phyloP scores from a whole-genome alignment of 2,113 vertebrate species.

The Chamaea fasciata region DNA sequence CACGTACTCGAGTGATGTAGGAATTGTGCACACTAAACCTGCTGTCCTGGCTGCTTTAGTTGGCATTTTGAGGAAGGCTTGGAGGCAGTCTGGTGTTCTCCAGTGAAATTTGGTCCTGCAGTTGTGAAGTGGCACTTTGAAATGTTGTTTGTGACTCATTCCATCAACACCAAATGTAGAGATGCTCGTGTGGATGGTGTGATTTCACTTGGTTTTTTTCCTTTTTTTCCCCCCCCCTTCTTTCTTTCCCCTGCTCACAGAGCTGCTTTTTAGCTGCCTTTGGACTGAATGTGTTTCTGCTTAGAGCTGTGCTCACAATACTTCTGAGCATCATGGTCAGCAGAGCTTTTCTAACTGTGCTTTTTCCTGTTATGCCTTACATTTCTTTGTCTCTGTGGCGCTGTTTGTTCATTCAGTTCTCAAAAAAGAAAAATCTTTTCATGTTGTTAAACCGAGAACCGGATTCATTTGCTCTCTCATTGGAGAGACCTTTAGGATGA shows the following conservation, averaged over 20 bases:
- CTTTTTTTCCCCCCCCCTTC: fast-evolving
- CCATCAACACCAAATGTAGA: not conserved
- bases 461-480: not conserved
- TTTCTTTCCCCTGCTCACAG: not conserved
- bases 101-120: not conserved
- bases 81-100: not conserved
- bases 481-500: not conserved
- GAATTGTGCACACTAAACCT: not conserved
- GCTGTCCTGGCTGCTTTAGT: not conserved
- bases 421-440: not conserved
- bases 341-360: not conserved
- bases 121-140: not conserved
- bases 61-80: not conserved
- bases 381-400: not conserved
- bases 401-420: not conserved
- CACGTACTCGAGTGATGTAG: not conserved
- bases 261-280: not conserved
- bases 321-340: not conserved
- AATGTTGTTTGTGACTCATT: not conserved
- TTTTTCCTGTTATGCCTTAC: not conserved
- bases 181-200: not conserved
- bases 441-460: not conserved
- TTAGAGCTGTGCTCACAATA: not conserved
- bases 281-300: not conserved
- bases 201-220: not conserved